A percentile compares a stretch with the other conserved stretches of the same genome.
phyloP scores from a whole-genome alignment of 1,140 invertebrate genomes.

The Drosophila melanica region DNA sequence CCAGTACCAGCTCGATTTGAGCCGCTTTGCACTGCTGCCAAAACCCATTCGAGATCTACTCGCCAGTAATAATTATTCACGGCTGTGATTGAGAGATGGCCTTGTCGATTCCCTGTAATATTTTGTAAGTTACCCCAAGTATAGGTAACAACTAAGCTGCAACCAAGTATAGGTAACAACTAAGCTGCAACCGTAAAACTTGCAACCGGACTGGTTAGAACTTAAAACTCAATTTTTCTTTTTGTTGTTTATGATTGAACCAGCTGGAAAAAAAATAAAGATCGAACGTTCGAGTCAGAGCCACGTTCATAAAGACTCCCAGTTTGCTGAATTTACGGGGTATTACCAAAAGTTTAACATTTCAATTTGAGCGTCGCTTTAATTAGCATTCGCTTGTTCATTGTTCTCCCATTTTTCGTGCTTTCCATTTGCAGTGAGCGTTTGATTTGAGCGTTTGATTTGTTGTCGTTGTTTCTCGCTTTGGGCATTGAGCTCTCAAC shows the following conservation, averaged over 20 bases:
- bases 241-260: too few relatives aligned
- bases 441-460: conserved; percentile 58
- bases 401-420: conserved; percentile 58
- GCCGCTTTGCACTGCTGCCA: conserved; percentile 22
- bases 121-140: too few relatives aligned
- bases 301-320: neutral
- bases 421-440: conserved; percentile 49
- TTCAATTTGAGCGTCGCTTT: conserved; percentile 79
- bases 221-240: too few relatives aligned
- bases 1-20: conserved; percentile 23
- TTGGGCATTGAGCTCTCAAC: conserved; percentile 53
- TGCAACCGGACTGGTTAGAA: too few relatives aligned
- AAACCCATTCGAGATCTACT: conserved; percentile 16
- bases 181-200: too few relatives aligned
- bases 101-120: conserved; percentile 5
- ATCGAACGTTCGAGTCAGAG: too few relatives aligned
- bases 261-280: too few relatives aligned
- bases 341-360: conserved; percentile 73
- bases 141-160: too few relatives aligned
- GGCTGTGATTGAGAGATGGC: neutral
- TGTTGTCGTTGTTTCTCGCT: conserved; percentile 49
- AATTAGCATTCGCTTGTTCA: conserved; percentile 80
- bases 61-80: conserved; percentile 24
- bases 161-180: too few relatives aligned
- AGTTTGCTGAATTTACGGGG: neutral